Conservation (phyloP, 2,797 vertebrate genomes). For the Champsocephalus gunnari region DNA sequence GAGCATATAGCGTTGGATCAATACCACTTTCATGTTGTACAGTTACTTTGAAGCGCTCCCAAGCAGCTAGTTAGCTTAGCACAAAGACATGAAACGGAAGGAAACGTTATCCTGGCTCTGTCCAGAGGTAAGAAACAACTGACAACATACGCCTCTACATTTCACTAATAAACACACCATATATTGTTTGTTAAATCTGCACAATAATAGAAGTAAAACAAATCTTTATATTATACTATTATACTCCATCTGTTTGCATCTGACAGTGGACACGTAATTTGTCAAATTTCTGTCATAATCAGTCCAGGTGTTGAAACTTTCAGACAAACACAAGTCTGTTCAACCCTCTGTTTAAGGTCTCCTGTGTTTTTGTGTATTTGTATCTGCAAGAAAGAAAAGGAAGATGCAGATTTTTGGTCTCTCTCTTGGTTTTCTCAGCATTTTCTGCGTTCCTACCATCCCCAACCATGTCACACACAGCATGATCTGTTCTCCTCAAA, state of each 20-base stretch:
- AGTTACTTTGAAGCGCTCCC: neutral
- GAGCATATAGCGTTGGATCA: neutral
- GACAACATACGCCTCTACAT: neutral
- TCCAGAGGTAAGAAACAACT: neutral
- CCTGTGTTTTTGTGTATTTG: slow-evolving; percentile 14
- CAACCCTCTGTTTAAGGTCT: neutral
- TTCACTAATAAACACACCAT: neutral
- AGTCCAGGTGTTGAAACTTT: neutral
- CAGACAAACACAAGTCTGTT: neutral
- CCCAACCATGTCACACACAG: slow-evolving; percentile 50
- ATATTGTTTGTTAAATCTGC: neutral
- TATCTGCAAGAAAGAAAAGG: slow-evolving; percentile 14
- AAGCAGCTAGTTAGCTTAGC: neutral
- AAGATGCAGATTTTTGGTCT: slow-evolving; percentile 31
- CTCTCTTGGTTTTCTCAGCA: slow-evolving; percentile 32
- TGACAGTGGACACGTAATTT: too few relatives aligned
- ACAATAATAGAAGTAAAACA: neutral
- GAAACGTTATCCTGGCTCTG: neutral
- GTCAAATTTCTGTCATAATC: neutral
- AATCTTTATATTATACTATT: neutral
- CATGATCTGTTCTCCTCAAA: slow-evolving; percentile 72
- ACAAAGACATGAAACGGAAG: neutral
- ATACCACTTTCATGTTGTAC: neutral
- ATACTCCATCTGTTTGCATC: neutral
- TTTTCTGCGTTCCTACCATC: slow-evolving; percentile 38